Evolutionary conservation across 2,888 invertebrate genomes (phyloP).

Genomic region (Zaprionus lineosus): DNA sequence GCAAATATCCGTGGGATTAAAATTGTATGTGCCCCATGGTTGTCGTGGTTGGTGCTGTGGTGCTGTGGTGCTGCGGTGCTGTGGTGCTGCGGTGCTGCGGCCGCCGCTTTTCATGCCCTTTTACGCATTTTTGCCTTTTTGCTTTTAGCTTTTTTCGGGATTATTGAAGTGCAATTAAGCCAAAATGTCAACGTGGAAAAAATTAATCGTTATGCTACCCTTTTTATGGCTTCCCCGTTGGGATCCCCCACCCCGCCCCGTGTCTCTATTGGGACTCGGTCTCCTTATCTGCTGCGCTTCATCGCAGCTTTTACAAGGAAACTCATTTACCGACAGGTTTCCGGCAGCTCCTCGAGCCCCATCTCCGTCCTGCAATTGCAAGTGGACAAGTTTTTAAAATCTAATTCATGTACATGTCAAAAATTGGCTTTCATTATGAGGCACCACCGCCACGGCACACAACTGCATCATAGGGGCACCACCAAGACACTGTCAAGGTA

Average conservation of each 20-base stretch:
- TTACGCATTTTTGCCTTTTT: conserved; percentile 77
- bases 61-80: conserved; percentile 2
- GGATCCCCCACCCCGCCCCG: not conserved
- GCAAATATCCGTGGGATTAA: conserved; percentile 79
- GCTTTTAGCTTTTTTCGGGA: conserved; percentile 70
- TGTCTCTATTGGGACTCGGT: not conserved
- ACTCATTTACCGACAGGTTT: conserved; percentile 63
- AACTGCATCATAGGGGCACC: too few species aligned
- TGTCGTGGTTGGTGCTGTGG: conserved; percentile 31
- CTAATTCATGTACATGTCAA: conserved; percentile 80
- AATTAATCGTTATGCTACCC: conserved; percentile 79
- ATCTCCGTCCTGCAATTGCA: conserved; percentile 46
- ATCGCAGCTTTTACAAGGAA: conserved; percentile 57
- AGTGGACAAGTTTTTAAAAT: conserved; percentile 59
- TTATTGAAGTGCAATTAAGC: conserved; percentile 82
- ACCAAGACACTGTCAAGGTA: not conserved
- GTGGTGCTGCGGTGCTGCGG: conserved; percentile 39
- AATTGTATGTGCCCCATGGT: conserved; percentile 66
- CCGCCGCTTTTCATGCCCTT: conserved; percentile 79
- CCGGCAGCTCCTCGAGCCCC: conserved; percentile 22
- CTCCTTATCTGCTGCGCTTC: conserved; percentile 56
- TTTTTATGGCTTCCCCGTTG: conserved; percentile 70
- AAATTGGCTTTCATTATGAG: conserved; percentile 70
- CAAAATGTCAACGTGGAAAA: conserved; percentile 81
- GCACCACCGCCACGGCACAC: conserved; percentile 19